Conservation (phyloP, 1,140 invertebrate species). For the Gryon sp. region DNA sequence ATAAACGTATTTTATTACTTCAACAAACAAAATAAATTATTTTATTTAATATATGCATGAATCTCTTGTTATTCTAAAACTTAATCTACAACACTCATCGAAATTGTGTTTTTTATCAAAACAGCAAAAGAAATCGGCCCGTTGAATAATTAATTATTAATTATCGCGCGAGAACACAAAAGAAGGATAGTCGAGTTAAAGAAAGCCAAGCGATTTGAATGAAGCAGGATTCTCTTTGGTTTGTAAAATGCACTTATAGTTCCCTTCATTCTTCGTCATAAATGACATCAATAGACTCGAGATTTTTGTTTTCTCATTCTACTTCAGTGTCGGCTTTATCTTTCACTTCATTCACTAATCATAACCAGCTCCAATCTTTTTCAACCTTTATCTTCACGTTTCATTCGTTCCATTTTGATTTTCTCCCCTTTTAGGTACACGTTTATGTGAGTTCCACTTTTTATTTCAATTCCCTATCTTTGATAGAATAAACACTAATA, state of each 20-base stretch:
- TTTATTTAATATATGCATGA: too few relatives aligned
- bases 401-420: constrained; percentile 1
- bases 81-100: constrained; percentile 15
- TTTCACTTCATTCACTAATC: constrained; percentile 46
- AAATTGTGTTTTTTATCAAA: constrained; percentile 28
- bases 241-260: constrained; percentile 72
- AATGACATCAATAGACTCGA: constrained; percentile 69
- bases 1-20: constrained; percentile 40
- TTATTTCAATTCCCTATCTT: constrained; percentile 13
- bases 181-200: constrained; percentile 7
- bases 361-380: constrained; percentile 53
- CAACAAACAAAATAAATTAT: constrained; percentile 39
- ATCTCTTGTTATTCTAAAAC: too few relatives aligned
- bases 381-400: constrained; percentile 23
- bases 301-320: constrained; percentile 34
- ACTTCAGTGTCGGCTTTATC: constrained; percentile 21
- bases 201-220: constrained; percentile 14
- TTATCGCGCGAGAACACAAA: constrained; percentile 17
- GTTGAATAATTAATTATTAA: constrained; percentile 25
- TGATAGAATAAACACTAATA: constrained; percentile 67
- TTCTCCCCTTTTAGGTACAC: constrained; percentile 2
- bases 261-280: constrained; percentile 52
- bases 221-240: constrained; percentile 52
- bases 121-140: neutral
- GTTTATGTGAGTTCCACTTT: constrained; percentile 14